Percentiles rank a stretch among this genome's conserved stretches.
These are phyloP conservation scores for Rapana venosa DNA, from an alignment of 2,888 invertebrate genomes.

Conservation along the genomic window DNA sequence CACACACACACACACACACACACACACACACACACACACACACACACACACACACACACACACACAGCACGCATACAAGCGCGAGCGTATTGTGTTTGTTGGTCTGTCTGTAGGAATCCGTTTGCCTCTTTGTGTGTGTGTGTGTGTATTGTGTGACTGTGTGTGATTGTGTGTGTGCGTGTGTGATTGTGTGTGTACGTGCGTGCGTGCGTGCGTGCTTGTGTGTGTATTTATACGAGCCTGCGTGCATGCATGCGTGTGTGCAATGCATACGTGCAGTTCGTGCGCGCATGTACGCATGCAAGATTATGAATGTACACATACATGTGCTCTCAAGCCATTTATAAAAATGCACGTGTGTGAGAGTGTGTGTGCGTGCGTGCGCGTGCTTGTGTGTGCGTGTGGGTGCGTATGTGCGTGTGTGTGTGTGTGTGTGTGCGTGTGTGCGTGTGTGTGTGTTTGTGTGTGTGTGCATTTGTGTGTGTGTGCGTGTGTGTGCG, in stretches of 20 bases:
- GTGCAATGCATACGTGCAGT: too few relatives aligned
- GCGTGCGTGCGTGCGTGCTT: too few relatives aligned
- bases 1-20: too few relatives aligned
- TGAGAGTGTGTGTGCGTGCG: not conserved
- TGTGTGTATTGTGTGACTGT: not conserved
- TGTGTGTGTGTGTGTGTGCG: not conserved
- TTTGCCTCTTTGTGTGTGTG: not conserved
- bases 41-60: too few relatives aligned
- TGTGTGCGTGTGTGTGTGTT: not conserved
- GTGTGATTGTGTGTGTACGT: not conserved
- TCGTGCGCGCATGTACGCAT: too few relatives aligned
- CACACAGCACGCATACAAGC: not conserved
- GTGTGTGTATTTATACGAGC: too few relatives aligned
- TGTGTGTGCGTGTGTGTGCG: not conserved
- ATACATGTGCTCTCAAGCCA: too few relatives aligned
- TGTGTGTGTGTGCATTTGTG: not conserved
- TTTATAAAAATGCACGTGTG: not conserved
- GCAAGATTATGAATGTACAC: too few relatives aligned
- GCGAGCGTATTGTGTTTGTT: not conserved
- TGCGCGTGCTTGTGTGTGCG: too few relatives aligned
- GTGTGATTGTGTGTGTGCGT: not conserved
- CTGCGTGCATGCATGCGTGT: not conserved
- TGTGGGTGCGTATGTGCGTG: not conserved
- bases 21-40: too few relatives aligned
- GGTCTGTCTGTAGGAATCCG: not conserved